Evolutionary conservation across 2,888 invertebrate species (phyloP).

Genomic region (Drosophila aldrichi): DNA sequence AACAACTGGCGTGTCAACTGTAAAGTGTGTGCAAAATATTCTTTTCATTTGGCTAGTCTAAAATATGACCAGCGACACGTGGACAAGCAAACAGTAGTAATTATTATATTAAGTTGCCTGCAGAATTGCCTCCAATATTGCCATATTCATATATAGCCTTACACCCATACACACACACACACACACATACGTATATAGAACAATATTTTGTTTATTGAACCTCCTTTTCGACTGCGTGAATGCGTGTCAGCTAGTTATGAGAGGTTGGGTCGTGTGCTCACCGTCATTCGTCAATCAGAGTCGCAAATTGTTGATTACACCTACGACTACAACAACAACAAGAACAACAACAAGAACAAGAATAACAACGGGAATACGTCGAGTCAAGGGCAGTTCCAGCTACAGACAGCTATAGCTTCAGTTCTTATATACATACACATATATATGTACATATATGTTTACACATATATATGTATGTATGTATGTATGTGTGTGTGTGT

Average conservation of each 20-base stretch:
- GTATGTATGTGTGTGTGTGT: conserved; percentile 30
- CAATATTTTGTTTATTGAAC: conserved; percentile 6
- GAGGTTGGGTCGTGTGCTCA: conserved; percentile 15
- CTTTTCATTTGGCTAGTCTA: background rate
- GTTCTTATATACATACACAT: background rate
- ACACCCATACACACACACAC: background rate
- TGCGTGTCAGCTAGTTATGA: conserved; percentile 37
- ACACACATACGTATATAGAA: background rate
- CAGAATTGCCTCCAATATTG: background rate
- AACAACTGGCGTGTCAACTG: conserved; percentile 63
- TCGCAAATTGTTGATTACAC: conserved; percentile 80
- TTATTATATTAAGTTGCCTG: conserved; percentile 26
- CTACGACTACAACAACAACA: conserved; percentile 54
- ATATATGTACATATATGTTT: background rate
- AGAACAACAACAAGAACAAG: background rate
- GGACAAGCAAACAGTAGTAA: conserved; percentile 22
- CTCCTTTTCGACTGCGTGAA: conserved; percentile 38
- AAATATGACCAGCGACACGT: conserved; percentile 29
- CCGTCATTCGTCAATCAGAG: conserved; percentile 75
- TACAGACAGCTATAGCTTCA: conserved; percentile 36
- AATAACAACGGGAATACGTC: conserved; percentile 31
- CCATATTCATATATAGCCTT: background rate
- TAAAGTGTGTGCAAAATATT: conserved; percentile 24
- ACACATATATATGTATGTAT: conserved; percentile 24
- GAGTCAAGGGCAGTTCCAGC: conserved; percentile 72